Conservation (phyloP, 2,113 vertebrate species). For the Callocephalon fimbriatum region DNA sequence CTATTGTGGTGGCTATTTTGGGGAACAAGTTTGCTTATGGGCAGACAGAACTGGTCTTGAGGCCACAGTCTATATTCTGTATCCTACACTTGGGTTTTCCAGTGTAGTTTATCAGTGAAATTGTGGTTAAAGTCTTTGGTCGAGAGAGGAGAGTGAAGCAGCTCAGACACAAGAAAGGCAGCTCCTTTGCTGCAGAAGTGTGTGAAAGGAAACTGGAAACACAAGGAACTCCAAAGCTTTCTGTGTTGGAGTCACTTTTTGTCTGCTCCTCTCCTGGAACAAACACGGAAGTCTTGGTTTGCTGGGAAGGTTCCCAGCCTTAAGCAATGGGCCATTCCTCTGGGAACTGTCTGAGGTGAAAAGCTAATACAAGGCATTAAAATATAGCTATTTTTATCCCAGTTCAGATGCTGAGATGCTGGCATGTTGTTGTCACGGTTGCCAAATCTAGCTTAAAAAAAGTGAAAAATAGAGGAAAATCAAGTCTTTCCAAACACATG, state of each 20-base stretch:
- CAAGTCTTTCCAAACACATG: background rate
- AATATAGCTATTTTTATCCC: background rate
- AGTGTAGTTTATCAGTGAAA: background rate
- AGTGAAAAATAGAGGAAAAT: background rate
- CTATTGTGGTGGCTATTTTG: background rate
- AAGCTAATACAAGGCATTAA: background rate
- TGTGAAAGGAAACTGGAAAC: background rate
- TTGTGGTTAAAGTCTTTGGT: background rate
- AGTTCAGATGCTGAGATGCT: background rate
- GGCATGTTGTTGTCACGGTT: background rate
- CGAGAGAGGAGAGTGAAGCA: background rate
- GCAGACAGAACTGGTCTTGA: background rate
- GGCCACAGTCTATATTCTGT: background rate
- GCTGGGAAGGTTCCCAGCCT: background rate
- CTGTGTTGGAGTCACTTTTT: background rate
- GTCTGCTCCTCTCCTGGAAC: background rate
- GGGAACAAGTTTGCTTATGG: background rate
- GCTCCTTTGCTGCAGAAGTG: background rate
- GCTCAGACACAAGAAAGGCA: background rate
- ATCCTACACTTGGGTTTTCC: background rate
- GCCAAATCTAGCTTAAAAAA: background rate
- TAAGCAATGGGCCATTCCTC: background rate
- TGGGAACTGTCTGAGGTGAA: background rate
- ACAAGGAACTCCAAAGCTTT: background rate
- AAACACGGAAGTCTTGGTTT: background rate